Conservation (phyloP, 2,797 vertebrate genomes). For the Knipowitschia caucasica region DNA sequence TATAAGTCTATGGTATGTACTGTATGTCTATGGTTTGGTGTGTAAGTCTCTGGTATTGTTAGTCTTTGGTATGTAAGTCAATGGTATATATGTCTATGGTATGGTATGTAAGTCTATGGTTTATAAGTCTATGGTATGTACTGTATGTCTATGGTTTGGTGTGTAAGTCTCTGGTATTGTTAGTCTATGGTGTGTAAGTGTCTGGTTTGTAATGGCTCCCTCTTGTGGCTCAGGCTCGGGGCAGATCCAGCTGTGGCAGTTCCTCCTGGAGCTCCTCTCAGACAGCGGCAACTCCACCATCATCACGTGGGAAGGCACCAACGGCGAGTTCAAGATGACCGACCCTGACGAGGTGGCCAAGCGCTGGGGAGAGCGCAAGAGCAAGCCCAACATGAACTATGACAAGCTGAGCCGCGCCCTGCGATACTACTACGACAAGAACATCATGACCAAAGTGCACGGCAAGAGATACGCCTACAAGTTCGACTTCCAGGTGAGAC, state of each 20-base stretch:
- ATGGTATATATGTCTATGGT: no score
- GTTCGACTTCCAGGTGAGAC: conserved; percentile 86
- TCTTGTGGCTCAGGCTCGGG: conserved; percentile 92
- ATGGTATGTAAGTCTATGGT: no score
- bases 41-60: no score
- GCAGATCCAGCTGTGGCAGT: conserved; percentile 98
- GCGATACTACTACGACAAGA: conserved; percentile 98
- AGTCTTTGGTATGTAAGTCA: no score
- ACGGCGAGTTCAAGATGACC: conserved; percentile 96
- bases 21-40: no score
- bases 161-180: no score
- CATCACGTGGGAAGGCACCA: conserved; percentile 96
- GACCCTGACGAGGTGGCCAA: conserved; percentile 96
- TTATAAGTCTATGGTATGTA: no score
- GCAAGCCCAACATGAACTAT: conserved; percentile 99
- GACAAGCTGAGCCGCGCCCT: conserved; percentile 97
- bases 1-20: no score
- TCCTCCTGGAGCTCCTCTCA: conserved; percentile 91
- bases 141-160: no score
- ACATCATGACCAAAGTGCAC: conserved; percentile 99
- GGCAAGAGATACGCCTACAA: conserved; percentile 98
- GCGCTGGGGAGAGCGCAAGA: conserved; percentile 95
- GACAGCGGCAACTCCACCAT: conserved; percentile 91
- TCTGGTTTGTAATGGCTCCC: no score
- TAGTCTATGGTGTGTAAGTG: no score